These are phyloP conservation scores for Collichthys lucidus DNA, from an alignment of 2,113 vertebrate species.

Conservation along the genomic window DNA sequence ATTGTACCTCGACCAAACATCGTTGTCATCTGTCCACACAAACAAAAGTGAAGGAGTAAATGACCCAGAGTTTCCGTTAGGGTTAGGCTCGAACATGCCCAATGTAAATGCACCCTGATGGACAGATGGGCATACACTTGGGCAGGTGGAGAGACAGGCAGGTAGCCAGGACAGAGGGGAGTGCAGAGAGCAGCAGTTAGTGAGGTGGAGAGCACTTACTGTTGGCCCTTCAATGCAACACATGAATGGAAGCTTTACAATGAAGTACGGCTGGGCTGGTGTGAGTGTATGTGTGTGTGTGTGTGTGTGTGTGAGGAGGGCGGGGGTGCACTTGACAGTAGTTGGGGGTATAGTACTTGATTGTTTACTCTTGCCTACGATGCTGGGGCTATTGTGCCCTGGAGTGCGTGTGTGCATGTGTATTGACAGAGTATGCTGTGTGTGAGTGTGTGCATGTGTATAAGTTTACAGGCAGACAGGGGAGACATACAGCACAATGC, in stretches of 20 bases:
- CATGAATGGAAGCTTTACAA: constrained; percentile 78
- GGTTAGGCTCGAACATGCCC: not conserved
- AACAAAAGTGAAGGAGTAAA: constrained; percentile 8
- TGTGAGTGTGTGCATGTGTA: constrained; percentile 50
- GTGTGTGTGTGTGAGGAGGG: constrained; percentile 26
- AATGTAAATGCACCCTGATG: constrained; percentile 10
- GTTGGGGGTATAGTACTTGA: constrained; percentile 66
- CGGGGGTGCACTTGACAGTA: constrained; percentile 64
- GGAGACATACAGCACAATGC: constrained; percentile 53
- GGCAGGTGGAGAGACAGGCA: constrained; percentile 52
- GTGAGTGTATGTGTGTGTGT: constrained; percentile 51
- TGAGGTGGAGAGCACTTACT: constrained; percentile 84
- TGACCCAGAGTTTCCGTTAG: not conserved
- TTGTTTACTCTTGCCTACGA: constrained; percentile 77
- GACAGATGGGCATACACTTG: constrained; percentile 48
- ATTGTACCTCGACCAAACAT: not conserved
- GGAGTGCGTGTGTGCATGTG: constrained; percentile 46
- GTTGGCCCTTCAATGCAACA: constrained; percentile 73
- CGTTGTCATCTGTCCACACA: not conserved
- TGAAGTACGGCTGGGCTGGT: constrained; percentile 71
- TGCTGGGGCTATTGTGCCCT: constrained; percentile 47
- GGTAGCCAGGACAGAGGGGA: constrained; percentile 53
- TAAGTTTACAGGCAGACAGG: constrained; percentile 62
- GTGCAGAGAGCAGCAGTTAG: constrained; percentile 79
- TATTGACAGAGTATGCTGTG: constrained; percentile 17